These are phyloP conservation scores for Perccottus glenii DNA, from an alignment of 2,113 vertebrate genomes.

Conservation along the genomic window DNA sequence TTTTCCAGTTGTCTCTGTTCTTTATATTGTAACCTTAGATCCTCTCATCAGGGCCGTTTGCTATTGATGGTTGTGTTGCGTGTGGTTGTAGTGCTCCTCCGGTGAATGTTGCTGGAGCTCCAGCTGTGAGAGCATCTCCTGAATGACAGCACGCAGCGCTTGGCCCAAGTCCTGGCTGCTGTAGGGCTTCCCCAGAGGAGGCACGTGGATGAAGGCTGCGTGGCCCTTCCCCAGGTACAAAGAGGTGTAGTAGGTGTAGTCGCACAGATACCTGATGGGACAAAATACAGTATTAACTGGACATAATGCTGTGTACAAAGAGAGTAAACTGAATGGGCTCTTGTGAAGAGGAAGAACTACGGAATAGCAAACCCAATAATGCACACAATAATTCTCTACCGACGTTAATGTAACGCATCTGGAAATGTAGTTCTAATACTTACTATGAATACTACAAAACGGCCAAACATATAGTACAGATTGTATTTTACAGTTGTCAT, in stretches of 20 bases:
- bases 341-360: too few species aligned
- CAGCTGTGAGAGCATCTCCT: conserved; percentile 85
- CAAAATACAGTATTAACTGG: conserved; percentile 3
- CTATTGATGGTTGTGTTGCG: conserved; percentile 52
- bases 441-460: too few species aligned
- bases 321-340: too few species aligned
- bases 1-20: too few species aligned
- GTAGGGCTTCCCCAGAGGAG: conserved; percentile 89
- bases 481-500: too few species aligned
- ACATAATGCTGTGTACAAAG: too few species aligned
- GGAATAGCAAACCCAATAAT: too few species aligned
- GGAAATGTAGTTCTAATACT: too few species aligned
- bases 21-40: neutral
- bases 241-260: conserved; percentile 95
- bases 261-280: conserved; percentile 88
- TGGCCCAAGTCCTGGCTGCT: conserved; percentile 85
- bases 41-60: neutral
- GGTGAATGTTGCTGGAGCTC: conserved; percentile 72
- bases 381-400: too few species aligned
- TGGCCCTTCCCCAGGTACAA: conserved; percentile 85
- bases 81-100: conserved; percentile 70
- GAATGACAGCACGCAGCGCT: conserved; percentile 84
- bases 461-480: too few species aligned
- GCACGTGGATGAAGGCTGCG: conserved; percentile 90
- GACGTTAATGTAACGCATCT: too few species aligned